phyloP scores from a whole-genome alignment of 2,888 invertebrate genomes.

The Pyrgus malvae region DNA sequence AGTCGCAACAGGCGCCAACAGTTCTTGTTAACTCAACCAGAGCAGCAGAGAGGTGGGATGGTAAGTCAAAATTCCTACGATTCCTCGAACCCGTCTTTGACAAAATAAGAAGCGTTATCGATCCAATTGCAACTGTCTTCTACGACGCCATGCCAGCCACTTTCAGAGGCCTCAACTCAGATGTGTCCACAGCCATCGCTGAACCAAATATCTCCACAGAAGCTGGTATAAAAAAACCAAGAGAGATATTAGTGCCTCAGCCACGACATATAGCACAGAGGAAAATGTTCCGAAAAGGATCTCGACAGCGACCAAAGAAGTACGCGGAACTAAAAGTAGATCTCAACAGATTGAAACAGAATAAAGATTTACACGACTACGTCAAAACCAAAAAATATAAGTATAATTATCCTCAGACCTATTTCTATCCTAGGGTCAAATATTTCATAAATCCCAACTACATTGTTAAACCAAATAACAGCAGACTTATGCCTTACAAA shows the following conservation, averaged over 20 bases:
- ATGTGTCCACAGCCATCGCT: constrained; percentile 57
- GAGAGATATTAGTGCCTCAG: constrained; percentile 67
- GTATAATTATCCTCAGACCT: constrained; percentile 68
- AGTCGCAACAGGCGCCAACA: constrained; percentile 75
- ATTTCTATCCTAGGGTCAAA: constrained; percentile 70
- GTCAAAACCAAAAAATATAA: constrained; percentile 75
- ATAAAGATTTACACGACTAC: constrained; percentile 72
- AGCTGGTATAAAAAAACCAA: constrained; percentile 57
- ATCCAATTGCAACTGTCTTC: constrained; percentile 68
- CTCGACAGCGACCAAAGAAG: constrained; percentile 61
- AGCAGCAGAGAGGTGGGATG: constrained; percentile 77
- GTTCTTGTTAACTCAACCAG: constrained; percentile 67
- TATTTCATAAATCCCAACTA: constrained; percentile 65
- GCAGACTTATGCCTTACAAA: constrained; percentile 53
- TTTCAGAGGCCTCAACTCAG: constrained; percentile 66
- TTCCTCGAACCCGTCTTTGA: constrained; percentile 70
- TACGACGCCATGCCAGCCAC: constrained; percentile 69
- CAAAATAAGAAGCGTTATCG: constrained; percentile 59
- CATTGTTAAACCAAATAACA: constrained; percentile 53
- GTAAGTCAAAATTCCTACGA: constrained; percentile 76
- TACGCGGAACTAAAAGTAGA: constrained; percentile 65
- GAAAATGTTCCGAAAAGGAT: constrained; percentile 59
- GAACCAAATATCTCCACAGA: constrained; percentile 45
- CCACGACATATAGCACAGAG: constrained; percentile 71
- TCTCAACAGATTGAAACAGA: constrained; percentile 65